phyloP scores from a whole-genome alignment of 2,113 vertebrate species.

The Cyphomyrus plagiostoma region DNA sequence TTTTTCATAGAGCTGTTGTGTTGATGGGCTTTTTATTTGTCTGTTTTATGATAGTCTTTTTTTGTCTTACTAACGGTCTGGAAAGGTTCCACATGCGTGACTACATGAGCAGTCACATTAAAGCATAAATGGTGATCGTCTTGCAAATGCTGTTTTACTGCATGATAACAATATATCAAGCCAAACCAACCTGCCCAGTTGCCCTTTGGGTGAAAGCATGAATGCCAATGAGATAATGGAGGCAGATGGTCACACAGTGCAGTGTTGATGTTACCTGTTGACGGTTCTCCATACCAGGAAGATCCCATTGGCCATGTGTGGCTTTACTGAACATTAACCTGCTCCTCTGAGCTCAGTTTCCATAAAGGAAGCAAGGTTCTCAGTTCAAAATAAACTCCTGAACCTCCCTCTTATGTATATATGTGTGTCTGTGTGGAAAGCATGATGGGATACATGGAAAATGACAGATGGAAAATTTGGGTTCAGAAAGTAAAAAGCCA shows the following conservation, averaged over 20 bases:
- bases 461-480: neutral
- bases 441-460: neutral
- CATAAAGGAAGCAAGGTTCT: neutral
- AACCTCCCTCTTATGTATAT: neutral
- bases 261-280: constrained; percentile 10
- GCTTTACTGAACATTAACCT: neutral
- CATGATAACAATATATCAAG: neutral
- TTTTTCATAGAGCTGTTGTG: neutral
- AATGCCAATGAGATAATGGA: neutral
- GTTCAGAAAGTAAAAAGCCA: neutral
- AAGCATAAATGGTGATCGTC: neutral
- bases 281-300: neutral
- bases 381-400: neutral
- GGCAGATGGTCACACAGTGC: constrained; percentile 1
- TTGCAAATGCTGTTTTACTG: neutral
- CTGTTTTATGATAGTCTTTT: neutral
- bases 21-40: neutral
- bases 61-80: neutral
- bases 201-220: neutral
- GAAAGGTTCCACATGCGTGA: neutral
- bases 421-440: neutral
- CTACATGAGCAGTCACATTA: neutral
- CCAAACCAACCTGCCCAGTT: neutral
- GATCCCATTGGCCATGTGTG: neutral
- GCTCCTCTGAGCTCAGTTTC: neutral